phyloP scores from a whole-genome alignment of 1,140 invertebrate genomes.

The Archivesica marissinica region DNA sequence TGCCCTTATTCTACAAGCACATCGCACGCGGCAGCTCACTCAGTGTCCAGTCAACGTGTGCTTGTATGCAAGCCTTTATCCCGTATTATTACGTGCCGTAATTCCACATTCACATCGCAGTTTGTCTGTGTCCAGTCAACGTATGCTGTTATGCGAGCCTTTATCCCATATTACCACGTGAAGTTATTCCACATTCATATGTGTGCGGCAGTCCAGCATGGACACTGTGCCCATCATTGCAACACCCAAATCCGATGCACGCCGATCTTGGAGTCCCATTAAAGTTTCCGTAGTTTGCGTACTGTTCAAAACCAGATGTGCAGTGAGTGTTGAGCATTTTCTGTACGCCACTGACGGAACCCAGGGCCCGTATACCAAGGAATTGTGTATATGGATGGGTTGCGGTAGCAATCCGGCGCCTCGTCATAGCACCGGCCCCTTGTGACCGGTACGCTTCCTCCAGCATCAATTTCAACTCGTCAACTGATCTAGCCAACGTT shows the following conservation, averaged over 20 bases:
- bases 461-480: conserved; percentile 75
- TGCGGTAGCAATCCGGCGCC: neutral
- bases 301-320: neutral
- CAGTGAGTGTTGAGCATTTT: neutral
- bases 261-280: neutral
- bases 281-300: neutral
- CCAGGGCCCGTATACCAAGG: neutral
- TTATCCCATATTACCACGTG: no score
- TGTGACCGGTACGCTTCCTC: conserved; percentile 61
- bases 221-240: no score
- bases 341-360: neutral
- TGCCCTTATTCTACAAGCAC: no score
- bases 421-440: neutral
- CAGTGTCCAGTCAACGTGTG: no score
- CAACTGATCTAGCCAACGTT: conserved; percentile 89
- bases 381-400: neutral
- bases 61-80: no score
- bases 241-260: neutral
- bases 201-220: no score
- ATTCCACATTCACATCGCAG: no score
- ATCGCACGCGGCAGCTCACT: no score
- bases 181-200: no score
- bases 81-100: no score
- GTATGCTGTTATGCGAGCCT: no score
- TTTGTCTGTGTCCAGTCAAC: no score